Evolutionary conservation across 2,888 invertebrate genomes (phyloP), one percentile per base, ranked within the genome.

Genomic region (Ochropleura plecta): DNA sequence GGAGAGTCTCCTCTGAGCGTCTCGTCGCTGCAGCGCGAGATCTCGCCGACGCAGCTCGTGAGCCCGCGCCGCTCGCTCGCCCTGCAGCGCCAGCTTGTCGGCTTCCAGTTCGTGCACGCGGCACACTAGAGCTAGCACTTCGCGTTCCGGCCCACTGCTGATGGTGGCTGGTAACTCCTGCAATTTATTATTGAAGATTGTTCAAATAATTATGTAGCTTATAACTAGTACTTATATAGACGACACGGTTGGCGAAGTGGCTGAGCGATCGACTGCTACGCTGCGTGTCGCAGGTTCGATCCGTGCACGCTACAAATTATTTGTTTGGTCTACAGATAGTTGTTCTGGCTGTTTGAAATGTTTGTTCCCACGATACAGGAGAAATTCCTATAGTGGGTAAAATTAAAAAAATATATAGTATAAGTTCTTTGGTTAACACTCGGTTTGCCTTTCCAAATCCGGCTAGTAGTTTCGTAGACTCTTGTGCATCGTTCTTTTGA

Each of bases 71-170:
- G 99, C 96, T 53, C 98, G 97, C 91, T 98, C 98, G 5, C 99
- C 98, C 94, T 99, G 99, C 88, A 99, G 96, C 87, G 99, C 99
- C 95, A 98, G 97, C 95, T 99, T 99, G 93, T 99, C 99, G 0
- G 99, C 99, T 95, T 99, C 99, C 73, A 99, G 96, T 94, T 99
- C 98, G 92, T 99, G 99, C 57, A 99, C 99, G 85, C 98, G 97
- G 90, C 99, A 98, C 92, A 99, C 97, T 67, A 99, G 96, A 42
- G 98, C 98, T 76, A 99, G 94, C 73, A 99, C 97, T 92, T 99
- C 99, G 60, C 98, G 97, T 94, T 99, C 99, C 84, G 99, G 99
- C 70, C 98, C 98, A 79, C 98, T 98, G 90, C 98, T 98, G 71
- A 99, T 97, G 72, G 98, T 97, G 70, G 98, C 98, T 6, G 99